Base-by-base conservation (phyloP, 2,113 vertebrate genomes). In the Corynorhinus townsendii region DNA sequence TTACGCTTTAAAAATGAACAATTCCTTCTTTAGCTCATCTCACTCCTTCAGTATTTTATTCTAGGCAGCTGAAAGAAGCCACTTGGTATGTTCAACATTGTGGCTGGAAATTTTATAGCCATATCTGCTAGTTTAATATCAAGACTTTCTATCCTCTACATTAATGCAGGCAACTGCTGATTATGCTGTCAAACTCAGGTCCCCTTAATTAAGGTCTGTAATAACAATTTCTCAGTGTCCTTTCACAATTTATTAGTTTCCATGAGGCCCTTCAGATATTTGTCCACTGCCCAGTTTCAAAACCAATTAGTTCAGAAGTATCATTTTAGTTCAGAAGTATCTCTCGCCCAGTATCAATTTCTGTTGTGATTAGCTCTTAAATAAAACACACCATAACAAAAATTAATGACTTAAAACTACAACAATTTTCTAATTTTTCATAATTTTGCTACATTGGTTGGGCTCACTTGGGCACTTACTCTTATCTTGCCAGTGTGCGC, bases 381-480 rank as follows among this genome's bases (percentile, higher is more conserved):
- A 33, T 28, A 38, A 83, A 75, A 89, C 6, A 47, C n/a, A 59
- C 4, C 19, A 73, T 8, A n/a, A 15, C 1, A 38, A 89, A 62
- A 38, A 47, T 47, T 59, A 81, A 7, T 73, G n/a, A 86, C 20
- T 82, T 81, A 73, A 73, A 30, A 43, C 5, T 88, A 79, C 19
- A 35, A 1, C 3, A 7, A 35, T 77, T 77, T 82, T 45, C 49
- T 45, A 40, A 20, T 64, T 90, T 88, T 87, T 40, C 56, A 71
- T 10, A 56, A 59, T 33, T 8, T 5, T 35, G 0, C 5, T 9
- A 49, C 47, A 40, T 0, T 11, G 11, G 24, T 4, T 90, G 19
- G 4, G 15, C 2, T 62, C 6, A 30, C 54, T 4, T 54, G 35
- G 22, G 2, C 11, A 16, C 4, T 47, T 59, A 47, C 38, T 45